Evolutionary conservation across 1,140 invertebrate species (phyloP).

Genomic region (Drosophila mayri): DNA sequence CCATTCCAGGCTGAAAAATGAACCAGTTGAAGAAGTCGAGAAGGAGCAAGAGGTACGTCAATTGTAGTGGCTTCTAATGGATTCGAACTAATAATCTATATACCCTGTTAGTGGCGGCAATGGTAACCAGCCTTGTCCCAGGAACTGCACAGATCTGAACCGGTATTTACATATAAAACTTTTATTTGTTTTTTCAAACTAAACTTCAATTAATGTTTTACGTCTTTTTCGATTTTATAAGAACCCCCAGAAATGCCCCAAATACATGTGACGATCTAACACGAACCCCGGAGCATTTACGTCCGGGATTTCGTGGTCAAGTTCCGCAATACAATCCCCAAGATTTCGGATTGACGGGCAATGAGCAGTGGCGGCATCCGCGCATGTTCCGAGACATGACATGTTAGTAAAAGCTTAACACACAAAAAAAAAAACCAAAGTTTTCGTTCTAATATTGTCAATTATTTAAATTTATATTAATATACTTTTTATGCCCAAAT

Average conservation of each 20-base stretch:
- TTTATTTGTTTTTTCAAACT: too few relatives aligned
- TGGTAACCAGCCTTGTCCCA: background rate
- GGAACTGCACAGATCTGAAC: background rate
- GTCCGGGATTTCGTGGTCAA: constrained; percentile 38
- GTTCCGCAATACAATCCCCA: constrained; percentile 40
- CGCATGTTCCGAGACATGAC: constrained; percentile 43
- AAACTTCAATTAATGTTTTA: background rate
- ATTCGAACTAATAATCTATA: background rate
- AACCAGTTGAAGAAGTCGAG: constrained; percentile 1
- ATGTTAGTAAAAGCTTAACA: constrained; percentile 19
- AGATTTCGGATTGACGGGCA: constrained; percentile 44
- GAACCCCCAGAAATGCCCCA: background rate
- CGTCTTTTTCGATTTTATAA: background rate
- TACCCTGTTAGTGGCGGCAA: background rate
- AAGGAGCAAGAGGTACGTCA: constrained; percentile 2
- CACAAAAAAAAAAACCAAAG: too few relatives aligned
- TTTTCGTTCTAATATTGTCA: background rate
- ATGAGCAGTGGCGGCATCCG: constrained; percentile 59
- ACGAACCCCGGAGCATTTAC: constrained; percentile 47
- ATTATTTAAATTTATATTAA: too few relatives aligned
- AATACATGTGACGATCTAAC: background rate
- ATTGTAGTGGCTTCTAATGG: too few relatives aligned
- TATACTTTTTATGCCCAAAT: too few relatives aligned
- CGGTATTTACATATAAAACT: background rate
- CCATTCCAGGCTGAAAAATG: constrained; percentile 16